phyloP scores from a whole-genome alignment of 2,888 invertebrate species.

The Habroteleia sp. region DNA sequence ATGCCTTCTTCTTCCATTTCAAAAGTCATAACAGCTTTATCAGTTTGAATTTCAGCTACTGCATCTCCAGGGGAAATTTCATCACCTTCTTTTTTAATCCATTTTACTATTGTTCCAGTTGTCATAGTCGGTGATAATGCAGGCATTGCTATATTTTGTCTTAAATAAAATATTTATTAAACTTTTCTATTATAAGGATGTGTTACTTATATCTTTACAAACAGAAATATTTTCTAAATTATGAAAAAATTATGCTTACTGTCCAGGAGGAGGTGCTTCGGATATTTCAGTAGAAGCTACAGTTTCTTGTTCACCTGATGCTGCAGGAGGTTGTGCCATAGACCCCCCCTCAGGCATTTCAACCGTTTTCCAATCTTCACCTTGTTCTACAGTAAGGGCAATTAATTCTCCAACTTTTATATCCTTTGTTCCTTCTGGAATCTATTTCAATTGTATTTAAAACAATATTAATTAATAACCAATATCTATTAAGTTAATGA shows the following conservation, averaged over 20 bases:
- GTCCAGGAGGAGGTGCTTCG: conserved; percentile 73
- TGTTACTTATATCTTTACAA: no score
- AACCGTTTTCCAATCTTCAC: conserved; percentile 85
- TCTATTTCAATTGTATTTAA: no score
- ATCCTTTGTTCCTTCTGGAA: conserved; percentile 82
- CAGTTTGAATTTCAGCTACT: conserved; percentile 86
- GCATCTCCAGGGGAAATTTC: conserved; percentile 83
- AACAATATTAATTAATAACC: no score
- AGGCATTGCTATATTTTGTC: conserved; percentile 82
- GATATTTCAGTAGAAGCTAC: conserved; percentile 5
- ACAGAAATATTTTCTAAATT: neutral
- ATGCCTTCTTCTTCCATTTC: conserved; percentile 84
- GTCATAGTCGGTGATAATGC: conserved; percentile 85
- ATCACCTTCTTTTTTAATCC: conserved; percentile 84
- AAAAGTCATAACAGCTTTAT: conserved; percentile 85
- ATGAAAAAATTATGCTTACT: conserved; percentile 67
- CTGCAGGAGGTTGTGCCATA: conserved; percentile 50
- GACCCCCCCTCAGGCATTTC: conserved; percentile 74
- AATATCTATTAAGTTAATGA: no score
- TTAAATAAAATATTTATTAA: conserved; percentile 38
- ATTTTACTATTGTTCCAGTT: conserved; percentile 83
- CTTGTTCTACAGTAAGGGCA: conserved; percentile 84
- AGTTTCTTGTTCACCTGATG: conserved; percentile 27
- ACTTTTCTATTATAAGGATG: no score
- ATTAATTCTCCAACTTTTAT: conserved; percentile 83